These are phyloP conservation scores for Dendrolimus houi DNA, from an alignment of 2,888 invertebrate genomes.

Conservation along the genomic window DNA sequence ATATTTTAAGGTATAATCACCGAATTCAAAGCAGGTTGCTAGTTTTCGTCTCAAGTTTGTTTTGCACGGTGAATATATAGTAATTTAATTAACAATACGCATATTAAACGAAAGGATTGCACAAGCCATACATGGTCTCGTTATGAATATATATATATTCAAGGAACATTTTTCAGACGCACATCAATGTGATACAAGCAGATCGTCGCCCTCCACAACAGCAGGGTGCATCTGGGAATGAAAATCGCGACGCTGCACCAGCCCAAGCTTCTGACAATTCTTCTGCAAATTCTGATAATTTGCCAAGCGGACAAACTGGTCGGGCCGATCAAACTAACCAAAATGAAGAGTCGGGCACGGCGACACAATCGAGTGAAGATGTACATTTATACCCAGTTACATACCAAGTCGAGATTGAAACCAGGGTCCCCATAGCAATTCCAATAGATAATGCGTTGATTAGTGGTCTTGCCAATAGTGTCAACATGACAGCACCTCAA, in stretches of 20 bases:
- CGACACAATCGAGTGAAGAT: slow-evolving; percentile 1
- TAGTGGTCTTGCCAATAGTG: slow-evolving; percentile 25
- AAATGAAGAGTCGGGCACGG: too few relatives aligned
- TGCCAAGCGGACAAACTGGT: slow-evolving; percentile 8
- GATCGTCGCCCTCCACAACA: slow-evolving; percentile 20
- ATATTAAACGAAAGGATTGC: too few relatives aligned
- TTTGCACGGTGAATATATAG: too few relatives aligned
- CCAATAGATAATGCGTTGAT: slow-evolving; percentile 37
- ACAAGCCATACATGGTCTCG: too few relatives aligned
- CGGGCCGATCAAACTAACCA: neutral
- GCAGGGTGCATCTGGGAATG: slow-evolving; percentile 8
- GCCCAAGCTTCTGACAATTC: slow-evolving; percentile 1
- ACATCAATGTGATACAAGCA: slow-evolving; percentile 45
- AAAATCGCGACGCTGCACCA: too few relatives aligned
- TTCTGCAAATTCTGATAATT: neutral
- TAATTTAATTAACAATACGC: too few relatives aligned
- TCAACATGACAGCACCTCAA: slow-evolving; percentile 2
- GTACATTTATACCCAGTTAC: slow-evolving; percentile 37
- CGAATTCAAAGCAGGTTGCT: slow-evolving; percentile 41
- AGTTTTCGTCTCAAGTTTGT: too few relatives aligned
- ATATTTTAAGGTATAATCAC: neutral
- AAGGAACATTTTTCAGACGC: slow-evolving; percentile 26
- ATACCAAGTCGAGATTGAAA: slow-evolving; percentile 53
- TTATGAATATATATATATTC: too few relatives aligned
- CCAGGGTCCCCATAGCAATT: slow-evolving; percentile 43